Conservation (phyloP, 1,140 invertebrate species). For the Anagrus nilaparvatae region DNA sequence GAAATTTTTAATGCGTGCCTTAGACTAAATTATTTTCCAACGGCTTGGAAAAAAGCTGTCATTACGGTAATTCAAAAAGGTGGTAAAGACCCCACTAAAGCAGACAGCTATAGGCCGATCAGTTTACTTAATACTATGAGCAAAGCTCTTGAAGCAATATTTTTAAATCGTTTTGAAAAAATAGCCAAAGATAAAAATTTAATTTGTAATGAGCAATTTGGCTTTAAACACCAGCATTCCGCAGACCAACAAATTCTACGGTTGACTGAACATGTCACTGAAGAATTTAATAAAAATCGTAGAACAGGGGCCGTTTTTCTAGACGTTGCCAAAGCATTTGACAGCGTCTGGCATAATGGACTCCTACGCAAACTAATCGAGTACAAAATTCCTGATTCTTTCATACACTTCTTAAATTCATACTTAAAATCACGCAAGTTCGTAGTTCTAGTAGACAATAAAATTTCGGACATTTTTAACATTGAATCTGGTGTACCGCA, state of each 20-base stretch:
- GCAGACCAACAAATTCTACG: conserved; percentile 6
- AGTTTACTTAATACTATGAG: conserved; percentile 4
- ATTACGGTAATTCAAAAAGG: conserved; percentile 4
- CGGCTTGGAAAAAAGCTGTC: conserved; percentile 8
- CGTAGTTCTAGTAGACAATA: background rate
- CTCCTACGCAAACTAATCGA: background rate
- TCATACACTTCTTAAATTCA: background rate
- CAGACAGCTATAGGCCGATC: conserved; percentile 7
- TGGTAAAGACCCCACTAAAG: background rate
- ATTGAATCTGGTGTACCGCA: conserved; percentile 12
- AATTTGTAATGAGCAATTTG: background rate
- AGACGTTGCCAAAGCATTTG: background rate
- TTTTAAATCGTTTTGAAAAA: conserved; percentile 3
- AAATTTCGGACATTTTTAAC: background rate
- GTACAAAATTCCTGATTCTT: background rate
- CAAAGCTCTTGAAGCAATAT: conserved; percentile 9
- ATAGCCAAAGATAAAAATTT: background rate
- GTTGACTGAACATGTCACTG: conserved; percentile 2
- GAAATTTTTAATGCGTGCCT: conserved; percentile 1
- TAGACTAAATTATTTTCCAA: conserved; percentile 1
- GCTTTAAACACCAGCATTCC: background rate
- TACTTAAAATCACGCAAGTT: background rate
- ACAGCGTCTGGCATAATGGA: background rate
- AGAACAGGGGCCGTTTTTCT: too few species aligned
- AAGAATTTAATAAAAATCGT: background rate